phyloP scores from a whole-genome alignment of 2,888 invertebrate species.

The Polylopha cassiicola region DNA sequence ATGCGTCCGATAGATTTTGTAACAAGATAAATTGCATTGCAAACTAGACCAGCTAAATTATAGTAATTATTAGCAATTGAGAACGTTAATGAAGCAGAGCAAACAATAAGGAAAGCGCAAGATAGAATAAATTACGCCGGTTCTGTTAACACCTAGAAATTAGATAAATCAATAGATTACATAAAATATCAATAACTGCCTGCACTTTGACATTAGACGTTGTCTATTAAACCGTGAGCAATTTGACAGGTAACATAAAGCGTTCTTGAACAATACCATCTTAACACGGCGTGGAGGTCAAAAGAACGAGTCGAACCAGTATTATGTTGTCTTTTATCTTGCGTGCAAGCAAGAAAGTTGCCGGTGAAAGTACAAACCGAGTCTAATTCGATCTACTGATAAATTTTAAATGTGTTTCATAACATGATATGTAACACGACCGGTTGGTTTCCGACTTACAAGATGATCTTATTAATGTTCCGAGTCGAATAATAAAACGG shows the following conservation, averaged over 20 bases:
- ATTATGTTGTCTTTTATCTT: constrained; percentile 39
- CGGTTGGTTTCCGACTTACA: constrained; percentile 45
- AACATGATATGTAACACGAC: constrained; percentile 61
- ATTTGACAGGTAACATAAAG: constrained; percentile 46
- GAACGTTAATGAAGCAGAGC: constrained; percentile 13
- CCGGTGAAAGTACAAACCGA: constrained; percentile 65
- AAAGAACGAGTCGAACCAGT: constrained; percentile 49
- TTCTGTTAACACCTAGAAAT: too few species aligned
- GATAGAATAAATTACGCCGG: too few species aligned
- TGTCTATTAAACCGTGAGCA: constrained; percentile 36
- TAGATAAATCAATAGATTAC: constrained; percentile 22
- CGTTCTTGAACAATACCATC: constrained; percentile 47
- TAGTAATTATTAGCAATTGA: constrained; percentile 19
- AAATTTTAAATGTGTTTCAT: constrained; percentile 64
- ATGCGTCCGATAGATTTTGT: constrained; percentile 35
- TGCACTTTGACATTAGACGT: constrained; percentile 43
- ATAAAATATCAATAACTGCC: constrained; percentile 36
- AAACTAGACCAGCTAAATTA: constrained; percentile 13
- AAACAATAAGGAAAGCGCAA: constrained; percentile 10
- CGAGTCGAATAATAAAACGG: constrained; percentile 39
- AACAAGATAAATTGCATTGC: constrained; percentile 14
- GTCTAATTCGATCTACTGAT: constrained; percentile 57
- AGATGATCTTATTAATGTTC: constrained; percentile 41
- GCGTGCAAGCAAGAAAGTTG: constrained; percentile 57
- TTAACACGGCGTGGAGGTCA: constrained; percentile 50